These are phyloP conservation scores for Euproctis similis DNA, from an alignment of 2,888 invertebrate genomes.

Conservation along the genomic window DNA sequence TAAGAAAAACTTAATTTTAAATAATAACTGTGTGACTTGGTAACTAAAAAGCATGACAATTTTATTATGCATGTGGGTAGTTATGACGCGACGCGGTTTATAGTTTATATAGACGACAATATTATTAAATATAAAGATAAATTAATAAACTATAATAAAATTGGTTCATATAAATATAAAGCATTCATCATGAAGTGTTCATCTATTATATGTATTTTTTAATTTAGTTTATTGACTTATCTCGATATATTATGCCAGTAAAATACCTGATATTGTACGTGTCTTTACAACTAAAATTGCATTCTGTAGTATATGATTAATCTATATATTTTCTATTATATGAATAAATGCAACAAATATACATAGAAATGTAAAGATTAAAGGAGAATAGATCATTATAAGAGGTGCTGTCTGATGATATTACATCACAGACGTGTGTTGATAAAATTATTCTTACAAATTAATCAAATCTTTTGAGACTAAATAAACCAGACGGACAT, in stretches of 20 bases:
- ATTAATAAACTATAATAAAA: slow-evolving; percentile 11
- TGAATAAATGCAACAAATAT: slow-evolving; percentile 70
- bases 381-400: slow-evolving; percentile 29
- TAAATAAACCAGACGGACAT: too few relatives aligned
- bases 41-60: too few relatives aligned
- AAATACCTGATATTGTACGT: slow-evolving; percentile 22
- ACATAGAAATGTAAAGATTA: slow-evolving; percentile 40
- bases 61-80: slow-evolving; percentile 14
- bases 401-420: too few relatives aligned
- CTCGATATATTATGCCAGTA: slow-evolving; percentile 23
- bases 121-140: slow-evolving; percentile 9
- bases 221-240: slow-evolving; percentile 8
- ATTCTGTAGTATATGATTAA: slow-evolving; percentile 27
- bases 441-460: too few relatives aligned
- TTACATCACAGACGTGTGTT: too few relatives aligned
- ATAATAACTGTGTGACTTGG: slow-evolving; percentile 19
- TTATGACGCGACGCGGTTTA: slow-evolving; percentile 23
- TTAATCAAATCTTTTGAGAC: too few relatives aligned
- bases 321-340: slow-evolving; percentile 25
- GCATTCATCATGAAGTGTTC: not conserved
- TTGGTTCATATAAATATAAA: not conserved
- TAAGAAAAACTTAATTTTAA: slow-evolving; percentile 19
- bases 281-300: slow-evolving; percentile 39
- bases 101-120: too few relatives aligned
- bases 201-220: not conserved